A percentile compares a stretch with the other conserved stretches of the same genome.
Evolutionary conservation across 2,888 invertebrate genomes (phyloP).

Genomic region (Plebejus anna): DNA sequence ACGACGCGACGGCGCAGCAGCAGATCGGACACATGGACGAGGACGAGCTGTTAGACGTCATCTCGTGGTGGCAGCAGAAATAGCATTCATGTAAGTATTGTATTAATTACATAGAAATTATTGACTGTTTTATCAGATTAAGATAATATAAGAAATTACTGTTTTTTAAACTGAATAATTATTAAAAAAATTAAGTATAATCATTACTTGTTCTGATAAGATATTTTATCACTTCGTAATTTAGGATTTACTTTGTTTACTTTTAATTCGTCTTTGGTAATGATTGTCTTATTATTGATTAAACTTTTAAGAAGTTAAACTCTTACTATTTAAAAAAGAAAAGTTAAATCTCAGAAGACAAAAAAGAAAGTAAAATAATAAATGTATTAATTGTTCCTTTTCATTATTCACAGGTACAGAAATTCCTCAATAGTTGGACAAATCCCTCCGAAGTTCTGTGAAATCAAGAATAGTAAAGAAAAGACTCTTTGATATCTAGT

Average conservation of each 20-base stretch:
- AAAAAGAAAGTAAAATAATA: constrained; percentile 33
- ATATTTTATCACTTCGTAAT: not conserved
- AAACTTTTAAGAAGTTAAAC: too few relatives aligned
- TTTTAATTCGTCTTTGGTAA: not conserved
- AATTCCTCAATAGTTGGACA: constrained; percentile 51
- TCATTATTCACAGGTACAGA: constrained; percentile 61
- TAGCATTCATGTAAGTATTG: constrained; percentile 61
- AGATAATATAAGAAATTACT: too few relatives aligned
- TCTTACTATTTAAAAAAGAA: not conserved
- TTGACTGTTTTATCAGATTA: not conserved
- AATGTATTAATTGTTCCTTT: constrained; percentile 43
- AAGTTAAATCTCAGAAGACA: constrained; percentile 8
- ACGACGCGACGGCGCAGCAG: constrained; percentile 68
- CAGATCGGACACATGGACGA: constrained; percentile 89
- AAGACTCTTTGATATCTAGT: constrained; percentile 76
- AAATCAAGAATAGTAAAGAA: constrained; percentile 60
- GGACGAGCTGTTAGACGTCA: constrained; percentile 92
- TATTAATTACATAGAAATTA: not conserved
- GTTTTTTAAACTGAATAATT: too few relatives aligned
- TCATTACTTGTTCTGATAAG: not conserved
- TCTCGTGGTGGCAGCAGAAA: constrained; percentile 91
- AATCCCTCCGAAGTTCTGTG: constrained; percentile 69
- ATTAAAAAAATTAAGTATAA: too few relatives aligned
- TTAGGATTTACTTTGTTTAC: not conserved
- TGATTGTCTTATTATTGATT: not conserved